Base-by-base conservation (phyloP, 2,113 vertebrate species). In the Scomber japonicus region DNA sequence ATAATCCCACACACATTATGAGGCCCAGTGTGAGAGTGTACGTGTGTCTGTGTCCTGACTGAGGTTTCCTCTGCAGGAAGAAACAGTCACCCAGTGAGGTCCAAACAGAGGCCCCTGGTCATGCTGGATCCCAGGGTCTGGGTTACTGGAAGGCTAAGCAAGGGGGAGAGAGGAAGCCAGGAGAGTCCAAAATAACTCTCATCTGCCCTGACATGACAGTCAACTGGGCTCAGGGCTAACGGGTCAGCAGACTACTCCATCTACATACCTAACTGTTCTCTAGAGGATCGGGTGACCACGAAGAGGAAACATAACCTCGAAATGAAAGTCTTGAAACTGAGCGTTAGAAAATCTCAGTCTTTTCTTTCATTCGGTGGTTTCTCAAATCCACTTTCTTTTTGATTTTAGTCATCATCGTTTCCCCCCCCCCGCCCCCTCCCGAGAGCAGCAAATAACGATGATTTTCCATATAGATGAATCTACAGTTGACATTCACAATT, bases 1-100 rank as follows among this genome's bases (percentile, higher is more conserved):
- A 24, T 11, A 61, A 59, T 45, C 64, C 62, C 19, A 51, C 75
- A 53, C 68, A 48, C 21, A 72, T 61, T 27, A 17, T 76, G 61
- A 16, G 35, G 45, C 40, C 21, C 9, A 24, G 40, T 27, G 79
- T 55, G 81, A 70, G 66, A 88, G 80, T 87, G 90, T 92, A 40
- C 74, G 85, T 88, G 88, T 87, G 73, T 83, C 70, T 86, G 73
- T 56, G 86, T 89, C 91, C 61, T 71, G 63, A 72, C 60, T 80
- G 86, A 90, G 82, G 91, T 89, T 94, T 94, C 92, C 90, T 94
- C 89, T 4, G 81, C 88, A 92, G 91, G 91, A 93, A 94, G 92
- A 95, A 95, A 89, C 89, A 95, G 78, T 87, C 64, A 81, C 78
- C 75, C 92, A 87, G 83, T 46, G 27, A 90, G 83, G 77, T 85